A percentile compares a stretch with the other conserved stretches of the same genome.
These are phyloP conservation scores for Cyclura pinguis DNA, from an alignment of 2,797 vertebrate genomes.

Conservation along the genomic window DNA sequence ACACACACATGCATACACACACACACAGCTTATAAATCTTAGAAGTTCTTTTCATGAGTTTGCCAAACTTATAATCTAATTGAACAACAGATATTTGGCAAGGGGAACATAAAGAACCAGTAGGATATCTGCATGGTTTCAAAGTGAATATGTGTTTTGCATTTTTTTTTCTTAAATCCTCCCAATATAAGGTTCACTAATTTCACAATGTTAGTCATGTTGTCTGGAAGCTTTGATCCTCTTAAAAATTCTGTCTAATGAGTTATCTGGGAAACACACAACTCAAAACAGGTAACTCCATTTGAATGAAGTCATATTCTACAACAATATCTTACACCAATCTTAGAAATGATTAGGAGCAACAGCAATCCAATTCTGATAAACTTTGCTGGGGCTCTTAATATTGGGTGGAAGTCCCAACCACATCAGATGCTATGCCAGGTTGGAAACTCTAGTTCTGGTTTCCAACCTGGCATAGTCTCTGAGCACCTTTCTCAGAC, in stretches of 20 bases:
- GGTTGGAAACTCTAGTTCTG: not conserved
- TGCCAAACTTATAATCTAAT: conserved; percentile 42
- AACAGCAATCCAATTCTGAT: conserved; percentile 3
- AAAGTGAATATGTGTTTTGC: conserved; percentile 27
- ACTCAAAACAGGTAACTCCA: conserved; percentile 25
- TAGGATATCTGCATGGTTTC: conserved; percentile 54
- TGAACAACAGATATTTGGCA: conserved; percentile 32
- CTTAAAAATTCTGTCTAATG: conserved; percentile 43
- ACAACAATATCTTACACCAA: conserved; percentile 26
- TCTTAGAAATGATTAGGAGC: conserved; percentile 17
- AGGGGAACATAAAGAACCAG: not conserved
- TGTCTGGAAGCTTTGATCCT: conserved; percentile 43
- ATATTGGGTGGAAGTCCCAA: not conserved
- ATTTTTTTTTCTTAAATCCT: not conserved
- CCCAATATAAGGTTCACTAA: rapidly evolving
- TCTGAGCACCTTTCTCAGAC: not conserved
- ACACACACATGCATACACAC: too few relatives aligned
- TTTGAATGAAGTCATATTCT: conserved; percentile 14
- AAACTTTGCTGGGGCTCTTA: not conserved
- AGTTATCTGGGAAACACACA: conserved; percentile 35
- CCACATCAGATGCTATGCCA: too few relatives aligned
- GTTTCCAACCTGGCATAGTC: not conserved
- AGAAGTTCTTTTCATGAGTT: conserved; percentile 37
- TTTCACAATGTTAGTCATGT: rapidly evolving
- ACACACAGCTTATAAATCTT: conserved; percentile 28